Conservation (phyloP, 92 coral and sea anemone species). For the Plumapathes pennacea region DNA sequence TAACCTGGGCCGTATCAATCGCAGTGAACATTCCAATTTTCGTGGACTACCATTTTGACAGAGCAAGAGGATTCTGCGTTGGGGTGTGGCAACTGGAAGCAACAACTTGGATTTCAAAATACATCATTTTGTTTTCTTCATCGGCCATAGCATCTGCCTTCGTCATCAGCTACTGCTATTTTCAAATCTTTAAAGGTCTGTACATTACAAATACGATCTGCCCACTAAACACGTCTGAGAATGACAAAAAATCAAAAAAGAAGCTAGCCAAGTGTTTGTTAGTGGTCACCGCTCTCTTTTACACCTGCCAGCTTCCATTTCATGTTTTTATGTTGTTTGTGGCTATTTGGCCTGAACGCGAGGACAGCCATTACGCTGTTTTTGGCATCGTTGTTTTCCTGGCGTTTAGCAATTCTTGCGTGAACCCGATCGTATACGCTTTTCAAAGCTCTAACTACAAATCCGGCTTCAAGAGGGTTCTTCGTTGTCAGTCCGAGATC, state of each 20-base stretch:
- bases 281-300: slow-evolving; percentile 45
- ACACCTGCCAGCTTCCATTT: too few species aligned
- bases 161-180: slow-evolving; percentile 58
- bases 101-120: slow-evolving; percentile 37
- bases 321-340: too few species aligned
- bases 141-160: slow-evolving; percentile 42
- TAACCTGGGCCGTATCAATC: slow-evolving; percentile 51
- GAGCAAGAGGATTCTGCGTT: slow-evolving; percentile 16
- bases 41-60: slow-evolving; percentile 8
- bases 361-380: background rate
- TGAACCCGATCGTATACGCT: slow-evolving; percentile 74
- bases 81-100: slow-evolving; percentile 39
- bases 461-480: slow-evolving; percentile 30
- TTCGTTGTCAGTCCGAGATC: background rate
- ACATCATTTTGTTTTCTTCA: slow-evolving; percentile 30
- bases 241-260: slow-evolving; percentile 56
- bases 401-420: slow-evolving; percentile 49
- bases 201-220: slow-evolving; percentile 67
- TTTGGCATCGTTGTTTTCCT: slow-evolving; percentile 46
- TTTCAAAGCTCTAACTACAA: slow-evolving; percentile 74
- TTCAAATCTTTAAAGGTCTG: slow-evolving; percentile 64
- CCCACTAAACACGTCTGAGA: slow-evolving; percentile 37
- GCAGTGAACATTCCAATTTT: slow-evolving; percentile 63
- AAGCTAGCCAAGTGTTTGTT: slow-evolving; percentile 57
- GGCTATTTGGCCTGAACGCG: too few species aligned